A percentile compares a stretch with the other conserved stretches of the same genome.
These are phyloP conservation scores for Tetragonula clypearis DNA, from an alignment of 1,140 invertebrate species.

Conservation along the genomic window DNA sequence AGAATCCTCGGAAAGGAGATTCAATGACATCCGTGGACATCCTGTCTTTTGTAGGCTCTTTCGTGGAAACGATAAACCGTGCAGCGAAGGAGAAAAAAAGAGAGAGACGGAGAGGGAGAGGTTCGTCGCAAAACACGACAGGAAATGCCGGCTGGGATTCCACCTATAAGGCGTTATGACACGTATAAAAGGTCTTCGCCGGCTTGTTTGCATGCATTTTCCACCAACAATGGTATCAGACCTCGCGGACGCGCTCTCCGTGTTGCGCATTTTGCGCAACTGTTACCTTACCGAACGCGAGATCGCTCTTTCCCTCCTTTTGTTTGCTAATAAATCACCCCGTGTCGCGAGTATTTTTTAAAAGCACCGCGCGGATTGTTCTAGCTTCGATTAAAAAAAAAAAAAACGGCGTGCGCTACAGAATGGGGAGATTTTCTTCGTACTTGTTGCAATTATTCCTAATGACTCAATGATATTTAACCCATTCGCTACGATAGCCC, in stretches of 20 bases:
- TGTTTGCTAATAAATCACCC: constrained; percentile 34
- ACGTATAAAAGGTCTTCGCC: constrained; percentile 55
- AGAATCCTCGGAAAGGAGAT: constrained; percentile 62
- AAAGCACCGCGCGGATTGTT: background rate
- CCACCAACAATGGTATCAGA: constrained; percentile 70
- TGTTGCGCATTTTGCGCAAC: constrained; percentile 22
- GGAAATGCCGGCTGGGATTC: constrained; percentile 54
- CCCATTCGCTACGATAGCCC: too few species aligned
- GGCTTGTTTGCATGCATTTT: constrained; percentile 69
- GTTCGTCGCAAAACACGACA: constrained; percentile 53
- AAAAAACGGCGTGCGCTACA: too few species aligned
- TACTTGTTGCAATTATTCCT: background rate
- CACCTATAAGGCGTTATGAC: constrained; percentile 71
- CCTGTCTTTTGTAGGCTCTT: constrained; percentile 63
- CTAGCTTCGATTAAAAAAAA: too few species aligned
- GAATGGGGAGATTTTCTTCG: background rate
- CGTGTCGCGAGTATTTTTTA: background rate
- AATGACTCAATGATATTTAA: background rate
- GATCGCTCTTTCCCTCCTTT: background rate
- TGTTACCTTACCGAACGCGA: background rate
- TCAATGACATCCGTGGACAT: constrained; percentile 66
- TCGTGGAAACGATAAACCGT: constrained; percentile 67
- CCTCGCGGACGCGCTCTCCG: constrained; percentile 23
- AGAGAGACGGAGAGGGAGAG: constrained; percentile 1
- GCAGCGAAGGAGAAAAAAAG: background rate